Evolutionary conservation across 1,140 invertebrate species (phyloP).

Genomic region (Trissolcus basalis): DNA sequence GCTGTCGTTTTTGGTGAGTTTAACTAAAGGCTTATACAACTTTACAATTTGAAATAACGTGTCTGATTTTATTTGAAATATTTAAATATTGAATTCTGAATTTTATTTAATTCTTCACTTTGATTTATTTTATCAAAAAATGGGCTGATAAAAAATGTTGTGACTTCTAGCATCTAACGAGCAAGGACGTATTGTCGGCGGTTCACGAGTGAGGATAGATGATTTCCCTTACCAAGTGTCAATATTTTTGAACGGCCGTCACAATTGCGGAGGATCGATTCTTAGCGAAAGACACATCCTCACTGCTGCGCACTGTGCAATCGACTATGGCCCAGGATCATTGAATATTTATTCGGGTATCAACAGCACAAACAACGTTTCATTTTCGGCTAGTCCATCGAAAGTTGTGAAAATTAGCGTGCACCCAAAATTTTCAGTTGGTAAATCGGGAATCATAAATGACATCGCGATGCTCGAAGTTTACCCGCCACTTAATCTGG

Average conservation of each 20-base stretch:
- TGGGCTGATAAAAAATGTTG: neutral
- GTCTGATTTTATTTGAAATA: too few species aligned
- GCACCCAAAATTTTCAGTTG: neutral
- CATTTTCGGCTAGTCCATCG: neutral
- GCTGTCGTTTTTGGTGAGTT: too few species aligned
- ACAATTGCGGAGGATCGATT: neutral
- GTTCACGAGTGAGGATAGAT: slow-evolving; percentile 75
- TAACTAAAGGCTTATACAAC: too few species aligned
- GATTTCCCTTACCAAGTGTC: slow-evolving; percentile 80
- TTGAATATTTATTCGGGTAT: neutral
- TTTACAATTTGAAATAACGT: too few species aligned
- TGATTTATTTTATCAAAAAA: neutral
- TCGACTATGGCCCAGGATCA: neutral
- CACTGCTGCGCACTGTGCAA: neutral
- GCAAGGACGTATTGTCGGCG: slow-evolving; percentile 79
- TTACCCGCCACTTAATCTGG: neutral
- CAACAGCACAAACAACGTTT: neutral
- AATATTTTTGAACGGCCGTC: neutral
- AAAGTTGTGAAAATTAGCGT: neutral
- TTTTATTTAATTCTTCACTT: too few species aligned
- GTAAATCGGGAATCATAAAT: neutral
- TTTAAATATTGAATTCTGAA: too few species aligned
- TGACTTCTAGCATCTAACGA: slow-evolving; percentile 1
- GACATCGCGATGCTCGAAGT: neutral
- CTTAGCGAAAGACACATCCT: neutral